phyloP scores from a whole-genome alignment of 2,888 invertebrate genomes.

The Cataglyphis rosenhaueri region DNA sequence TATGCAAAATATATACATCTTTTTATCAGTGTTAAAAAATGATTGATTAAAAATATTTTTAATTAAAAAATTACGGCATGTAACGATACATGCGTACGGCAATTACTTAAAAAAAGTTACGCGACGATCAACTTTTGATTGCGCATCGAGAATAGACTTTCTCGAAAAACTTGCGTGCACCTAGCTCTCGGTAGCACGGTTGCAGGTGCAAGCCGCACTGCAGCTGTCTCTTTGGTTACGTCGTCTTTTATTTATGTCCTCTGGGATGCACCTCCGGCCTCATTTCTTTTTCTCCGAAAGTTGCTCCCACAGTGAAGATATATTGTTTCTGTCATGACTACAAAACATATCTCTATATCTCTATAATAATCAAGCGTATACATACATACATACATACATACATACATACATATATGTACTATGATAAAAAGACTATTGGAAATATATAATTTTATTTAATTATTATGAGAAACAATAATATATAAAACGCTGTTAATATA shows the following conservation, averaged over 20 bases:
- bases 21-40: not conserved
- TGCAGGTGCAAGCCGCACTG: conserved; percentile 69
- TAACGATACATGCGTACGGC: not conserved
- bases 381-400: too few relatives aligned
- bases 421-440: not conserved
- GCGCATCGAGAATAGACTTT: not conserved
- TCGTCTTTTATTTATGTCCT: conserved; percentile 76
- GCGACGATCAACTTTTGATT: conserved; percentile 16
- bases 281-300: conserved; percentile 67
- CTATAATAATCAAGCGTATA: not conserved
- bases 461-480: not conserved
- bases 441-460: not conserved
- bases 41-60: not conserved
- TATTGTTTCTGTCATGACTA: conserved; percentile 12
- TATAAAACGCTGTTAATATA: not conserved
- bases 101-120: conserved; percentile 31
- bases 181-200: conserved; percentile 14
- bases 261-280: conserved; percentile 69
- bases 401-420: too few relatives aligned
- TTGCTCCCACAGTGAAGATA: conserved; percentile 46
- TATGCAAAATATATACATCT: not conserved
- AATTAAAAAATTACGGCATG: conserved; percentile 2
- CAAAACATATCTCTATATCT: not conserved
- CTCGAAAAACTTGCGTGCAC: conserved; percentile 39
- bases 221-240: conserved; percentile 72